Evolutionary conservation across 2,797 vertebrate species (phyloP).

Genomic region (Cheirogaleus major): DNA sequence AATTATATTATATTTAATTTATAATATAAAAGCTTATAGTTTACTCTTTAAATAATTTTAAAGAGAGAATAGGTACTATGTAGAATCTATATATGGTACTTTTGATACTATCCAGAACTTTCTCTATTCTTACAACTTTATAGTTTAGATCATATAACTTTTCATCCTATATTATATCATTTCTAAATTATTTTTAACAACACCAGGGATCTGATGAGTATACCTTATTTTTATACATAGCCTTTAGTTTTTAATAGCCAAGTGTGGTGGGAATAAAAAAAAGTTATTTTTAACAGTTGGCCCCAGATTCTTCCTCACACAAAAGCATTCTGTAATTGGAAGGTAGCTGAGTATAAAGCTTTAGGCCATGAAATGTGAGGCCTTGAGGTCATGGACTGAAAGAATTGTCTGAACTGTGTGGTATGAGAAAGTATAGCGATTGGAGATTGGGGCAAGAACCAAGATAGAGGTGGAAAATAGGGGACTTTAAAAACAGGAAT

Average conservation of each 20-base stretch:
- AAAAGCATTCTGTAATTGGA: neutral
- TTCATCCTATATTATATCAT: neutral
- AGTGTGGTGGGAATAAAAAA: neutral
- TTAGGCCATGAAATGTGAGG: neutral
- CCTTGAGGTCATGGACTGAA: neutral
- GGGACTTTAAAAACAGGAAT: neutral
- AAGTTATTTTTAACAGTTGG: neutral
- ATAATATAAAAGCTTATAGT: neutral
- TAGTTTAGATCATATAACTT: neutral
- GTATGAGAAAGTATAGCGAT: neutral
- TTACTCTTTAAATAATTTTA: neutral
- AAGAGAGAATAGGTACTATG: neutral
- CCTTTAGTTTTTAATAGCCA: neutral
- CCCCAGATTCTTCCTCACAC: neutral
- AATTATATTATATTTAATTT: slow-evolving; percentile 10
- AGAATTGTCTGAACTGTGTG: neutral
- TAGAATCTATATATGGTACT: neutral
- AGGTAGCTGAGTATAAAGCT: neutral
- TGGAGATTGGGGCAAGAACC: neutral
- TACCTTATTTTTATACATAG: neutral
- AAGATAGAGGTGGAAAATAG: neutral
- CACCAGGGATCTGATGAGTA: neutral
- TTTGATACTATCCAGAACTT: neutral
- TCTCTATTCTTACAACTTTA: neutral
- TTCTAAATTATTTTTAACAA: neutral